phyloP scores from a whole-genome alignment of 2,797 vertebrate species.

The Eutrigla gurnardus region DNA sequence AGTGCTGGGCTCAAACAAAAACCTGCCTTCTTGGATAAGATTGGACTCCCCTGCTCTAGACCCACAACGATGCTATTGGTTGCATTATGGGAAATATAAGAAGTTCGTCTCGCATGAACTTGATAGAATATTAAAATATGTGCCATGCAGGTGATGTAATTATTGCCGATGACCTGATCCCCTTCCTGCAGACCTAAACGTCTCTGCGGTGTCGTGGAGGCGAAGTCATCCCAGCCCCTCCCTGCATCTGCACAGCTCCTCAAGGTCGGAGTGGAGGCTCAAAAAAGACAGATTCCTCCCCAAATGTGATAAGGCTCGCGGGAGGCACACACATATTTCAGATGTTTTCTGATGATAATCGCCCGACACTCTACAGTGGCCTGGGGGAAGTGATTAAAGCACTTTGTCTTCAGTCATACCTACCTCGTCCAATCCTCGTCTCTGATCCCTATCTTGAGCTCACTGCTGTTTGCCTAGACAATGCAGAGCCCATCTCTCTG shows the following conservation, averaged over 20 bases:
- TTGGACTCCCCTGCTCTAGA: not conserved
- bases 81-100: not conserved
- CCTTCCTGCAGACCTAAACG: not conserved
- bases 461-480: slow-evolving; percentile 43
- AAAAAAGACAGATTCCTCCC: slow-evolving; percentile 86
- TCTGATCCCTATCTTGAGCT: slow-evolving; percentile 60
- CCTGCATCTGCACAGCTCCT: slow-evolving; percentile 84
- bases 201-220: not conserved
- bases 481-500: slow-evolving; percentile 25
- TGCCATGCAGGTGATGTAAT: not conserved
- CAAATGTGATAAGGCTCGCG: slow-evolving; percentile 86
- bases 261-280: slow-evolving; percentile 89
- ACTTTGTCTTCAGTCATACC: slow-evolving; percentile 77
- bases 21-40: too few relatives aligned
- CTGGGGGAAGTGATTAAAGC: slow-evolving; percentile 78
- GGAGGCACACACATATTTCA: slow-evolving; percentile 89
- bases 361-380: slow-evolving; percentile 79
- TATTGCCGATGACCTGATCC: not conserved
- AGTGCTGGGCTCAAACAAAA: too few relatives aligned
- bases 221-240: slow-evolving; percentile 67
- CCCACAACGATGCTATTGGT: not conserved
- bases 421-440: slow-evolving; percentile 55
- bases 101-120: not conserved
- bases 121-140: not conserved
- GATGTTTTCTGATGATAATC: slow-evolving; percentile 85